Base-by-base conservation (phyloP, 2,888 invertebrate species). In the Oegoconia quadripuncta region DNA sequence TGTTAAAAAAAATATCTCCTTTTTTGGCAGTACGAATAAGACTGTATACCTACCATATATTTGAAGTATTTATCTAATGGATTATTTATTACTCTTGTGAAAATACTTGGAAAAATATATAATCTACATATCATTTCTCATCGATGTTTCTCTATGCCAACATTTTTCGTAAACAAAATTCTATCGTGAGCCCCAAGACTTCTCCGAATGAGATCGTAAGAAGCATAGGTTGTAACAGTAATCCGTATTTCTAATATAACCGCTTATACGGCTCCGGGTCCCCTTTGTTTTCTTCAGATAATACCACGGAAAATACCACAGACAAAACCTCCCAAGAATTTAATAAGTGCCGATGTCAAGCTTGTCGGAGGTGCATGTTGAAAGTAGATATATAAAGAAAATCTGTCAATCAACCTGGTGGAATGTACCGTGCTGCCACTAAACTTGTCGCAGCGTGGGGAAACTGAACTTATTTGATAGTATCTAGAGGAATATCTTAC, bases 361-460 rank as follows among this genome's bases (percentile, higher is more conserved):
- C 29, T 28, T 32, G 17, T 32, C 12, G 27, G 25, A 13, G 32
- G 14, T 38, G 33, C 34, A 37, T 44, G 33, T 48, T 37, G 32
- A 42, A 37, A 25, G 31, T 23, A 22, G 28, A n/a, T 17, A 35
- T 29, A 31, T 25, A 34, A 28, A 41, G 36, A 27, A 41, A 37
- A 28, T 25, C 41, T 20, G 40, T 37, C 41, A 39, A 41, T 42
- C 20, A 14, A 17, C 6, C 7, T 14, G 11, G 29, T n/a, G 17
- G 17, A 30, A n/a, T 30, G 29, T 39, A 22, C n/a, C 35, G 26
- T 25, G 22, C 27, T n/a, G 23, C 31, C 15, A 27, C 26, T 39
- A 37, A 41, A 43, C 47, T 42, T 42, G 47, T 46, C 48, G 48
- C 39, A 37, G n/a, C 6, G 29, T n/a, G n/a, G n/a, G n/a, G n/a